Base-by-base conservation (phyloP, 2,797 vertebrate species). In the Gymnothorax reevesii region DNA sequence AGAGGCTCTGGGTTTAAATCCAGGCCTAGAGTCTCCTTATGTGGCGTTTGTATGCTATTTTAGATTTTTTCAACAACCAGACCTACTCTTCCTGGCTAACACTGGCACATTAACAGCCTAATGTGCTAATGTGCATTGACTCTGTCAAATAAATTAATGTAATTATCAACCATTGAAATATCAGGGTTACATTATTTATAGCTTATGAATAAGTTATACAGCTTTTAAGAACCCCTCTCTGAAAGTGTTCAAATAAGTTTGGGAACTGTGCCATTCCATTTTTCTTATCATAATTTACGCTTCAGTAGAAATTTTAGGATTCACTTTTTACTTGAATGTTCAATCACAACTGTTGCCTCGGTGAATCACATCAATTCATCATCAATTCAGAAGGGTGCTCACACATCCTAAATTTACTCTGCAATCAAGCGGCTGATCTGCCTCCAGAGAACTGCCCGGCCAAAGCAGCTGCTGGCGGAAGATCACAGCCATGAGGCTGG, bases 361-460 rank as follows among this genome's bases (percentile, higher is more conserved):
- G 60, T 66, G 64, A 66, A 66, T 66, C 64, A 66, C 64, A 66
- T 66, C 64, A 22, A 66, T 66, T 7, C 64, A 66, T 66, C 64
- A 66, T 66, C 64, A 66, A 66, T 66, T 66, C 64, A 66, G 64
- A 66, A 66, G 64, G 64, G 64, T n/a, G 69, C 69, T 27, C 69
- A 71, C 69, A 27, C 69, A 71, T 71, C 69, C 69, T 71, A 2
- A 66, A 66, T 71, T 27, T 71, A 27, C 25, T 27, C n/a, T 71
- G 69, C 66, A 71, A 27, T 71, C 69, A 71, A 27, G n/a, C 27
- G 12, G 69, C 69, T 71, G 69, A 71, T 27, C 25, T 71, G 25
- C 25, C 69, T 27, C 25, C 25, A 71, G 69, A 71, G 69, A 71
- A 71, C 25, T 33, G 10, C 27, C n/a, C 69, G 33, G 69, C 69